A percentile compares a stretch with the other conserved stretches of the same genome.
phyloP scores from a whole-genome alignment of 1,140 invertebrate genomes.

The Neomicropteryx cornuta region DNA sequence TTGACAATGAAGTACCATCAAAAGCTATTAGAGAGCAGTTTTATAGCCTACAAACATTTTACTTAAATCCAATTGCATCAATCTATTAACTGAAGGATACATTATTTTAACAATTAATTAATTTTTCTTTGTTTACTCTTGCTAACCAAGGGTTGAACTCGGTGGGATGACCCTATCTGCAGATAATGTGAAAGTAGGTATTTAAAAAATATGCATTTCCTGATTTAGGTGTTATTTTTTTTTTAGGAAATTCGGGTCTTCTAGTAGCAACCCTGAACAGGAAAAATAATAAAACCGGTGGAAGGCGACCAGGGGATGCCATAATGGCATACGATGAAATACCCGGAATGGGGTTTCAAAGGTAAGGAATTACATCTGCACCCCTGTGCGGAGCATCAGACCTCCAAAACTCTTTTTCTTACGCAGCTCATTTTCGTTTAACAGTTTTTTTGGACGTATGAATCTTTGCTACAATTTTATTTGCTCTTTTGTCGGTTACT shows the following conservation, averaged over 20 bases:
- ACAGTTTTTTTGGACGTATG: background rate
- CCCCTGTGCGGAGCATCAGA: no score
- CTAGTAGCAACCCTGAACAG: constrained; percentile 27
- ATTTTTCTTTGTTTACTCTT: no score
- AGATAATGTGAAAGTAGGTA: constrained; percentile 11
- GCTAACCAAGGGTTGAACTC: no score
- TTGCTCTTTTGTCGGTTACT: background rate
- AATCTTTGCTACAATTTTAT: background rate
- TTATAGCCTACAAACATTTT: no score
- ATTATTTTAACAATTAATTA: no score
- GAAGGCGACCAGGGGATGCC: constrained; percentile 27
- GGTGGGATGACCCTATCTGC: no score
- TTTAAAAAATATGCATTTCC: background rate
- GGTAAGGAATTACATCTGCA: constrained; percentile 22
- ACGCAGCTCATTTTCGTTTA: background rate
- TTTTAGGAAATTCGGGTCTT: constrained; percentile 26
- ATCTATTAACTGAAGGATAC: no score
- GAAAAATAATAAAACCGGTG: constrained; percentile 32
- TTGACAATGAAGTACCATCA: no score
- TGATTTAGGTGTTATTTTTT: constrained; percentile 4
- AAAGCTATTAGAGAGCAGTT: no score
- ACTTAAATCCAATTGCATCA: no score
- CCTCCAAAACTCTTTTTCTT: background rate
- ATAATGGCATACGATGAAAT: constrained; percentile 45
- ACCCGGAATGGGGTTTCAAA: constrained; percentile 45